Evolutionary conservation across 1,140 invertebrate genomes (phyloP).

Genomic region (Zaprionus nigranus): DNA sequence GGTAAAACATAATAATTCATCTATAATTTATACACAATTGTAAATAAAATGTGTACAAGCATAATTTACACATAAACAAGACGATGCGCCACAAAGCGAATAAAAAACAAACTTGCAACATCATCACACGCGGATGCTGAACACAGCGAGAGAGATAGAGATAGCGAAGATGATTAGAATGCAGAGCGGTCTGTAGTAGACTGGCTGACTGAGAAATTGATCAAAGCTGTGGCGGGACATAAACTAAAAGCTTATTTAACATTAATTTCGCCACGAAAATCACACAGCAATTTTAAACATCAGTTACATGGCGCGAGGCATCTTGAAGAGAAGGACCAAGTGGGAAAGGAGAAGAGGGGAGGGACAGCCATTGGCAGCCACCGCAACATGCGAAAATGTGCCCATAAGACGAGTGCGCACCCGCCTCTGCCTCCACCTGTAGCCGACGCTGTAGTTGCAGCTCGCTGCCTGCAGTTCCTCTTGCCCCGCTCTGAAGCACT

Average conservation of each 20-base stretch:
- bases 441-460: neutral
- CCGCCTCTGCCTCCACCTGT: neutral
- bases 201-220: slow-evolving; percentile 81
- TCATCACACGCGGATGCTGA: slow-evolving; percentile 52
- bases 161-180: slow-evolving; percentile 42
- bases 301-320: slow-evolving; percentile 60
- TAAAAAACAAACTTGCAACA: slow-evolving; percentile 49
- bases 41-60: slow-evolving; percentile 80
- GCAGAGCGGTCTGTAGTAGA: slow-evolving; percentile 45
- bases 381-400: slow-evolving; percentile 67
- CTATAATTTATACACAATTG: slow-evolving; percentile 83
- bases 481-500: slow-evolving; percentile 28
- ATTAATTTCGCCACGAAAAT: slow-evolving; percentile 83
- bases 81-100: slow-evolving; percentile 38
- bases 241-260: slow-evolving; percentile 83
- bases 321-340: neutral
- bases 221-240: slow-evolving; percentile 80
- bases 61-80: slow-evolving; percentile 83
- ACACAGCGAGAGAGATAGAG: neutral
- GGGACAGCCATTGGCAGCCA: slow-evolving; percentile 56
- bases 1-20: slow-evolving; percentile 76
- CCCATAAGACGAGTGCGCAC: slow-evolving; percentile 14
- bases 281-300: slow-evolving; percentile 82
- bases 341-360: neutral
- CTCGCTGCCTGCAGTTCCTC: neutral